These are phyloP conservation scores for Tiliacea citrago DNA, from an alignment of 2,888 invertebrate genomes.

Conservation along the genomic window DNA sequence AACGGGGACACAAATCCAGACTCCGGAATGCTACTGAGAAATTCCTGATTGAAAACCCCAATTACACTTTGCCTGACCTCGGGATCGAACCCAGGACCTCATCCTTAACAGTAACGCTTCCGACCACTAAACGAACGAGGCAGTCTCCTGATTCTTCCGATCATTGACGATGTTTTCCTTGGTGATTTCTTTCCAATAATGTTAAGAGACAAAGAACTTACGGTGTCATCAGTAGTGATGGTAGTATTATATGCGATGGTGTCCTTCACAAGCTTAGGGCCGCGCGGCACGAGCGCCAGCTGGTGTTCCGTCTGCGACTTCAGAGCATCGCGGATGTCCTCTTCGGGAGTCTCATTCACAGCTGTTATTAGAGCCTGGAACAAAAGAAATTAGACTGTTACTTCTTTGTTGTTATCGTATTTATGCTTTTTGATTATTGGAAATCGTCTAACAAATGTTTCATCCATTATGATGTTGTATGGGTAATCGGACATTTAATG, in stretches of 20 bases:
- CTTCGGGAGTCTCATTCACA: conserved; percentile 89
- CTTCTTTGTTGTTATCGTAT: neutral
- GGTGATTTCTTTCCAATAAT: neutral
- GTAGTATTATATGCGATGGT: conserved; percentile 94
- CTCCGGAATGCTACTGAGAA: too few relatives aligned
- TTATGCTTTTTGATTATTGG: neutral
- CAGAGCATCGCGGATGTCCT: conserved; percentile 94
- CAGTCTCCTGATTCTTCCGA: neutral
- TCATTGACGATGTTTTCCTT: neutral
- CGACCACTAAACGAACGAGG: too few relatives aligned
- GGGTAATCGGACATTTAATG: conserved; percentile 97
- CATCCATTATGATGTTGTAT: conserved; percentile 85
- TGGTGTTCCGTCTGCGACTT: conserved; percentile 91
- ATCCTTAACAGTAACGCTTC: too few relatives aligned
- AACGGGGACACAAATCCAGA: too few relatives aligned
- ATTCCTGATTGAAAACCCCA: too few relatives aligned
- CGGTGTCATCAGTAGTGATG: conserved; percentile 96
- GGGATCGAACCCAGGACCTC: too few relatives aligned
- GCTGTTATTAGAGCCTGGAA: conserved; percentile 94
- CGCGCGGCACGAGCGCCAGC: conserved; percentile 92
- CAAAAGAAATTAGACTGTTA: conserved; percentile 66
- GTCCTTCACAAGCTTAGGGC: conserved; percentile 94
- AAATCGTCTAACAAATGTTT: neutral
- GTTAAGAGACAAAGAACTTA: conserved; percentile 63
- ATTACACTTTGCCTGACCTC: too few relatives aligned